A percentile compares a stretch with the other conserved stretches of the same genome.
Conservation (phyloP, 1,140 invertebrate species). For the Spodoptera litura region DNA sequence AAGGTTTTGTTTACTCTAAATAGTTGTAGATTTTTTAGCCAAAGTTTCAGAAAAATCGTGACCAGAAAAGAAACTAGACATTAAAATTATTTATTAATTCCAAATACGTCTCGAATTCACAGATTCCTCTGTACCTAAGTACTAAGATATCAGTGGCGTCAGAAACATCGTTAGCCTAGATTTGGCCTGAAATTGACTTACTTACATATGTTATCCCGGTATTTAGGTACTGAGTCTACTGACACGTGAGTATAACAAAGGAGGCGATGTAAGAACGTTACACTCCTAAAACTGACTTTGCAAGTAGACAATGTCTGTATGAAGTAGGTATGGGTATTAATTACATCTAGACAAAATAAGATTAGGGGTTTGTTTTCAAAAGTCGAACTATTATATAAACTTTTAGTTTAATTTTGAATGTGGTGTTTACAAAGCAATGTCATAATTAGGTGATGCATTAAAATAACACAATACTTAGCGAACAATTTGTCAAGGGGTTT, state of each 20-base stretch:
- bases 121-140: conserved; percentile 47
- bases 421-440: too few relatives aligned
- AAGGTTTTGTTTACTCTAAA: too few relatives aligned
- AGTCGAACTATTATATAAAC: too few relatives aligned
- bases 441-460: too few relatives aligned
- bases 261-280: neutral
- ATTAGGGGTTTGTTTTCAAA: too few relatives aligned
- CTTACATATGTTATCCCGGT: conserved; percentile 53
- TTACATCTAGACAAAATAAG: too few relatives aligned
- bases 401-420: too few relatives aligned
- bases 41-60: too few relatives aligned
- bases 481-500: neutral
- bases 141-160: conserved; percentile 56
- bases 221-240: conserved; percentile 50
- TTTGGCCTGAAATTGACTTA: conserved; percentile 15
- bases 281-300: neutral
- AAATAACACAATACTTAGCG: neutral
- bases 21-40: too few relatives aligned
- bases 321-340: too few relatives aligned
- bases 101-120: neutral
- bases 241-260: conserved; percentile 25
- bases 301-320: neutral
- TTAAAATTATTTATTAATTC: too few relatives aligned
- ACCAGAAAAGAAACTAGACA: too few relatives aligned
- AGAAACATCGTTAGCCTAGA: conserved; percentile 50